phyloP scores from a whole-genome alignment of 2,113 vertebrate genomes.

The Trogon surrucura region DNA sequence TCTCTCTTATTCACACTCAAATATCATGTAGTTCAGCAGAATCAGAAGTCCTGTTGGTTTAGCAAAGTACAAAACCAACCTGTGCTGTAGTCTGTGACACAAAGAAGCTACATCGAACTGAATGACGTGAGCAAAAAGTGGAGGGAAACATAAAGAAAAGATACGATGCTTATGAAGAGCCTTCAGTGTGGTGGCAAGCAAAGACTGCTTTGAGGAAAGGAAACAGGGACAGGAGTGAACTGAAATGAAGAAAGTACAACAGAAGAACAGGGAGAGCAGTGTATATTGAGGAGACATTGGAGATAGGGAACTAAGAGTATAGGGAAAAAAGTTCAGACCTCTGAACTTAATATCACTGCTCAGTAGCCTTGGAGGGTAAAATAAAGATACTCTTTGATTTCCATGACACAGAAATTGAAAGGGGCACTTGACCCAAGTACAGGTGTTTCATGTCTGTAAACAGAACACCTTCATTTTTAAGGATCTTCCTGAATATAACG shows the following conservation, averaged over 20 bases:
- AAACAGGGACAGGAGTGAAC: not conserved
- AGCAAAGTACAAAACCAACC: not conserved
- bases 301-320: not conserved
- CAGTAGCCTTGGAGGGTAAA: not conserved
- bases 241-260: not conserved
- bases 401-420: not conserved
- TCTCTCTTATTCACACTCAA: not conserved
- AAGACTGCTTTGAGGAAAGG: not conserved
- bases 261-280: not conserved
- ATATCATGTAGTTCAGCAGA: not conserved
- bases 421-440: accelerated
- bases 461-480: not conserved
- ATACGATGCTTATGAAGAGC: not conserved
- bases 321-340: not conserved
- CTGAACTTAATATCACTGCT: not conserved
- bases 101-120: not conserved
- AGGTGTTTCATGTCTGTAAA: not conserved
- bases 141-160: not conserved
- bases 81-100: not conserved
- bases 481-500: not conserved
- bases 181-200: not conserved
- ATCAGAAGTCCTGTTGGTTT: not conserved
- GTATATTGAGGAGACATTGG: not conserved
- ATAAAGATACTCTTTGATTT: accelerated
- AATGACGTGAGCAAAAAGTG: not conserved